These are phyloP conservation scores for Philotrypesis tridentata DNA, from an alignment of 1,140 invertebrate species.

Conservation along the genomic window DNA sequence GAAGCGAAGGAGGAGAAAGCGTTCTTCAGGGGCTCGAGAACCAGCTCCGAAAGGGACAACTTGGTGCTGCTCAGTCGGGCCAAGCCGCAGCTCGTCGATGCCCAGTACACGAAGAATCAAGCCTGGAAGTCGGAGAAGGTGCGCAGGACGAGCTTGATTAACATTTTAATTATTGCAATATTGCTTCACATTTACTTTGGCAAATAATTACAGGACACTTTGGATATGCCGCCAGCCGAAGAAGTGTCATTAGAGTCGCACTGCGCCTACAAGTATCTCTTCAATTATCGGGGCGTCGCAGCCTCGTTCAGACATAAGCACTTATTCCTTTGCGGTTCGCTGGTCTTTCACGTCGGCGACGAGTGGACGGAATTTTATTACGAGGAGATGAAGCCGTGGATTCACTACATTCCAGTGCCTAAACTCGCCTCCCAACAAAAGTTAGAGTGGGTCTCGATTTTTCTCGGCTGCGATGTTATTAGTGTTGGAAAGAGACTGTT, in stretches of 20 bases:
- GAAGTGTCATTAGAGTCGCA: constrained; percentile 94
- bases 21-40: constrained; percentile 96
- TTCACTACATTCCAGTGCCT: constrained; percentile 95
- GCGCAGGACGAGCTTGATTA: constrained; percentile 49
- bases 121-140: constrained; percentile 95
- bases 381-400: constrained; percentile 91
- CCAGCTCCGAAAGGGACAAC: constrained; percentile 91
- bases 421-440: constrained; percentile 80
- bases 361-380: constrained; percentile 99
- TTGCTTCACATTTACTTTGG: too few species aligned
- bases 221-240: constrained; percentile 84
- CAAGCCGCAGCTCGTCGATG: constrained; percentile 88
- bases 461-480: not conserved
- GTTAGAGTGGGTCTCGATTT: constrained; percentile 72
- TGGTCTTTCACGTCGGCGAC: constrained; percentile 96
- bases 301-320: constrained; percentile 98
- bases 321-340: constrained; percentile 92
- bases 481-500: not conserved
- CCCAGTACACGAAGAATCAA: constrained; percentile 98
- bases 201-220: constrained; percentile 82
- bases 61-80: constrained; percentile 90
- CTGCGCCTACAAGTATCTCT: constrained; percentile 95
- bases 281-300: constrained; percentile 97
- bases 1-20: constrained; percentile 82
- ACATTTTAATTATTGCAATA: too few species aligned